Conservation (phyloP, 2,113 vertebrate species). For the Pangasianodon gigas region DNA sequence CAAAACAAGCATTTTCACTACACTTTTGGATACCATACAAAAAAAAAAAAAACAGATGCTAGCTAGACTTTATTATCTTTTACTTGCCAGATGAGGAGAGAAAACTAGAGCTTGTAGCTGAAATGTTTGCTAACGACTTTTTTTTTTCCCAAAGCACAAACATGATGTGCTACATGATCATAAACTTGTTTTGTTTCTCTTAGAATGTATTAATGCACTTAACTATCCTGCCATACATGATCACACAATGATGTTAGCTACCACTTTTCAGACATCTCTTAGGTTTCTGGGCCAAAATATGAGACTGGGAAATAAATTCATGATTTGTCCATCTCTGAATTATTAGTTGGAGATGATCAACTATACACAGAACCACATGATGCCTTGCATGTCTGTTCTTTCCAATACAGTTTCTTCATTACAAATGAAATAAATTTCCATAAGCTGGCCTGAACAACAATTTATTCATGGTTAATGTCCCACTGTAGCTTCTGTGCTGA, state of each 20-base stretch:
- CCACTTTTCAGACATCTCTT: not conserved
- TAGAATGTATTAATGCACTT: not conserved
- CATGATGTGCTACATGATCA: not conserved
- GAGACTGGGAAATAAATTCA: too few species aligned
- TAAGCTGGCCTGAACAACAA: not conserved
- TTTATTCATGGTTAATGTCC: slow-evolving; percentile 8
- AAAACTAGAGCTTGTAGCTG: not conserved
- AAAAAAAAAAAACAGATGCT: not conserved
- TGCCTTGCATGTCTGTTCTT: not conserved
- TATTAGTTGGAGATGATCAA: not conserved
- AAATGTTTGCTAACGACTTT: not conserved
- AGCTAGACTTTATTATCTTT: not conserved
- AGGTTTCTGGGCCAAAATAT: not conserved
- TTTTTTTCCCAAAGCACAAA: not conserved
- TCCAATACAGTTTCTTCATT: not conserved
- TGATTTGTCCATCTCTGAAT: not conserved
- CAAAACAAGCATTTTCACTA: not conserved
- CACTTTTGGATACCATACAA: not conserved
- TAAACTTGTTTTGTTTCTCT: not conserved
- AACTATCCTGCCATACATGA: not conserved
- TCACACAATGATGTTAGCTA: not conserved
- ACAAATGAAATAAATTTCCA: not conserved
- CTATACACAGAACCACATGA: not conserved
- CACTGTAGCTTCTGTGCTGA: not conserved
- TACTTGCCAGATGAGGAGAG: too few species aligned